These are phyloP conservation scores for Piscicola geometra DNA, from an alignment of 2,888 invertebrate species.

Conservation along the genomic window DNA sequence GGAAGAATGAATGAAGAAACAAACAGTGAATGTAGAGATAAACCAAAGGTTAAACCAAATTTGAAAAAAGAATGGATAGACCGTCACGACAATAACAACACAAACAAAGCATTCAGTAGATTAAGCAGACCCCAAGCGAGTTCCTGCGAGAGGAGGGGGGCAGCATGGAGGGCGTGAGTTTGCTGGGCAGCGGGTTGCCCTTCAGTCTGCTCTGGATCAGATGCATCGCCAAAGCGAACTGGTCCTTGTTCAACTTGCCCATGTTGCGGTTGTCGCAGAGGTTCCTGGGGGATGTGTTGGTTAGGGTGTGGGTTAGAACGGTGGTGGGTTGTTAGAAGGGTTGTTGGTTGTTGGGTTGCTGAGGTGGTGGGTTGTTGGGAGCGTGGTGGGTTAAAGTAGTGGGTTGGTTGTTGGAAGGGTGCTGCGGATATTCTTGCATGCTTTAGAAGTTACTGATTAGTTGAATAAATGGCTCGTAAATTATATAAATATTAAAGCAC, in stretches of 20 bases:
- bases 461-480: neutral
- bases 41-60: too few species aligned
- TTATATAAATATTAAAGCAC: neutral
- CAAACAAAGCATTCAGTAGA: too few species aligned
- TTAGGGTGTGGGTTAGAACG: neutral
- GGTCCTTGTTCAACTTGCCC: slow-evolving; percentile 86
- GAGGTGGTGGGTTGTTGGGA: neutral
- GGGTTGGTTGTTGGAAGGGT: neutral
- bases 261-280: slow-evolving; percentile 83
- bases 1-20: too few species aligned
- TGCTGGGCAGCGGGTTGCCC: slow-evolving; percentile 76
- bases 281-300: slow-evolving; percentile 63
- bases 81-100: too few species aligned
- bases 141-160: slow-evolving; percentile 68
- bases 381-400: neutral
- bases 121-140: slow-evolving; percentile 45
- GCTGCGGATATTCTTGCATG: too few species aligned
- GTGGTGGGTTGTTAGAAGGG: neutral
- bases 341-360: neutral
- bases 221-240: slow-evolving; percentile 95
- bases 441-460: neutral
- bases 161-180: slow-evolving; percentile 77
- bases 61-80: too few species aligned
- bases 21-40: too few species aligned
- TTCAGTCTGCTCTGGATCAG: slow-evolving; percentile 75